These are phyloP conservation scores for Ischnus inquisitorius DNA, from an alignment of 2,888 invertebrate genomes.

Conservation along the genomic window DNA sequence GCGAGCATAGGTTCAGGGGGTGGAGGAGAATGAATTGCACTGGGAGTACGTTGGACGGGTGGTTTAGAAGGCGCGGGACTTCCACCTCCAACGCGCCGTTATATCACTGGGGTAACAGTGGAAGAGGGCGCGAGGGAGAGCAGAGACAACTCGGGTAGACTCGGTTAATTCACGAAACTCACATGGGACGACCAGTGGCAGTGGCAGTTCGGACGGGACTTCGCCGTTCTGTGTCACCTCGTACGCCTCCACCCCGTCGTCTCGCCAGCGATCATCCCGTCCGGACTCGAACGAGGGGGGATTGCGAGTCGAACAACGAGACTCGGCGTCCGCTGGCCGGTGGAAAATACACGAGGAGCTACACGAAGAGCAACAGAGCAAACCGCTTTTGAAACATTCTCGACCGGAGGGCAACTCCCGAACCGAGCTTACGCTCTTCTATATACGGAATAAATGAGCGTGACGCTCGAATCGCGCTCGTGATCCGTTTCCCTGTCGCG, in stretches of 20 bases:
- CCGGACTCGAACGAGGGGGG: constrained; percentile 22
- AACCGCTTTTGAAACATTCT: constrained; percentile 6
- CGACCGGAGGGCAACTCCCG: constrained; percentile 20
- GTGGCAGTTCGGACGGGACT: constrained; percentile 71
- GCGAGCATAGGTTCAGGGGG: constrained; percentile 5
- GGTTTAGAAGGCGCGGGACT: constrained; percentile 5
- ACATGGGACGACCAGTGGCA: constrained; percentile 79
- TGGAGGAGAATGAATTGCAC: constrained; percentile 52
- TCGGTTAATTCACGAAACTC: constrained; percentile 84
- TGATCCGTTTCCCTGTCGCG: background rate
- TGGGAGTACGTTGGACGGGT: constrained; percentile 33
- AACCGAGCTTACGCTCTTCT: constrained; percentile 19
- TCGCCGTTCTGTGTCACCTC: constrained; percentile 67
- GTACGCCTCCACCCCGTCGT: constrained; percentile 56
- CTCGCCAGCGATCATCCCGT: constrained; percentile 33
- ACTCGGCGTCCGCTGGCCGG: constrained; percentile 20
- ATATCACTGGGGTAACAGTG: constrained; percentile 53
- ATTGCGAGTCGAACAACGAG: background rate
- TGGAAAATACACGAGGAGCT: constrained; percentile 44
- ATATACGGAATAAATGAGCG: constrained; percentile 60
- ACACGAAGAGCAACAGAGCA: constrained; percentile 22
- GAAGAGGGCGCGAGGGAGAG: constrained; percentile 38
- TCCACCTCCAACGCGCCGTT: constrained; percentile 27
- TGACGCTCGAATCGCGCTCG: constrained; percentile 52
- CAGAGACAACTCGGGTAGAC: constrained; percentile 77